Conservation (phyloP, 2,113 vertebrate genomes). For the Mobula hypostoma region DNA sequence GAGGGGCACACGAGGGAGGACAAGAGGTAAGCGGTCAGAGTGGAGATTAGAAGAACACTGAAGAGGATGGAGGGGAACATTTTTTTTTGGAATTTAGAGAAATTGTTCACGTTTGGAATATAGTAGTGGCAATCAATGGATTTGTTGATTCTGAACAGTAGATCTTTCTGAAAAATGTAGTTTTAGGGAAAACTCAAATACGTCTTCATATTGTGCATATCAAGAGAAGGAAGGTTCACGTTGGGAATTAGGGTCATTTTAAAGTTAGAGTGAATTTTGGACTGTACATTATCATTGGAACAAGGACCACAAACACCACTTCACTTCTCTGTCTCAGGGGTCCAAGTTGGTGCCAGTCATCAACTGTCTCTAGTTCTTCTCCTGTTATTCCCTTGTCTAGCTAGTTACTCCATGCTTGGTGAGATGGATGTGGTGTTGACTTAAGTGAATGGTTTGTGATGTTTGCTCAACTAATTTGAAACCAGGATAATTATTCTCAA, state of each 20-base stretch:
- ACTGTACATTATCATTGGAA: not conserved
- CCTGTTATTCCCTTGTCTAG: not conserved
- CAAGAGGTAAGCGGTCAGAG: too few relatives aligned
- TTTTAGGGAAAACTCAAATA: not conserved
- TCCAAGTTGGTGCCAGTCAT: not conserved
- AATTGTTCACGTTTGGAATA: not conserved
- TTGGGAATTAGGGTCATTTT: not conserved
- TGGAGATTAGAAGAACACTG: too few relatives aligned
- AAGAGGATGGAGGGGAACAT: too few relatives aligned
- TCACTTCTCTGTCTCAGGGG: not conserved
- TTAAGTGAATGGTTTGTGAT: not conserved
- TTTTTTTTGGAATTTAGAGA: too few relatives aligned
- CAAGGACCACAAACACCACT: not conserved
- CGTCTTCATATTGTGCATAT: not conserved
- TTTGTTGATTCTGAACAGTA: not conserved
- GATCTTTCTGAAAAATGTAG: not conserved
- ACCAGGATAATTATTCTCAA: not conserved
- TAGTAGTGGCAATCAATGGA: not conserved
- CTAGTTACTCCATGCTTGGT: not conserved
- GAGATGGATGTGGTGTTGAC: not conserved
- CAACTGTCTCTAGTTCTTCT: not conserved
- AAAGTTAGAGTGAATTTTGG: not conserved
- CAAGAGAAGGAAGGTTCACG: not conserved
- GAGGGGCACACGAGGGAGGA: too few relatives aligned
- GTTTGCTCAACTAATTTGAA: not conserved